Percentiles rank a stretch among this genome's conserved stretches.
These are phyloP conservation scores for Eurystomus gularis DNA, from an alignment of 2,113 vertebrate species.

Conservation along the genomic window DNA sequence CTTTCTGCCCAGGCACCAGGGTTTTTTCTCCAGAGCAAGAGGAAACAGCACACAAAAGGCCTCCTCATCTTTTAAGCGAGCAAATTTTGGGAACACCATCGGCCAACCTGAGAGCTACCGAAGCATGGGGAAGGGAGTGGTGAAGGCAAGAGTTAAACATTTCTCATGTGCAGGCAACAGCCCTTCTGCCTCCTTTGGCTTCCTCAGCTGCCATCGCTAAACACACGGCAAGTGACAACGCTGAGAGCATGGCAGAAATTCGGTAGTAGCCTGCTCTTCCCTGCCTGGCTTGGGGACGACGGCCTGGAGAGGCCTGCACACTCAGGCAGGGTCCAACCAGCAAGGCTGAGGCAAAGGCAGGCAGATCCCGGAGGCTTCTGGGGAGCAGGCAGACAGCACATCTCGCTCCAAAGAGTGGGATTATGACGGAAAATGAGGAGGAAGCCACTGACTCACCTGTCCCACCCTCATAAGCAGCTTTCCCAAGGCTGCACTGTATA, in stretches of 20 bases:
- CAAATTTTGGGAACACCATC: neutral
- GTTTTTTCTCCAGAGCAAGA: neutral
- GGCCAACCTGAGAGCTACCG: neutral
- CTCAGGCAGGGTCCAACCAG: neutral
- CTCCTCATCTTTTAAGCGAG: neutral
- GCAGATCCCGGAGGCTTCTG: neutral
- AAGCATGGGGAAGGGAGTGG: fast-evolving
- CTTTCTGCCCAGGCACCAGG: neutral
- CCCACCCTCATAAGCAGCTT: neutral
- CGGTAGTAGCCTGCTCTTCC: neutral
- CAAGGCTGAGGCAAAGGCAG: neutral
- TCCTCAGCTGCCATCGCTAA: neutral
- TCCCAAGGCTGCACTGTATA: neutral
- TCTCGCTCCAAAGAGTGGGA: neutral
- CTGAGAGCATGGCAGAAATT: neutral
- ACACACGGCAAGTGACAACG: neutral
- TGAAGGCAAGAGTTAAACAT: neutral
- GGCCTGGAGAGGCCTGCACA: neutral
- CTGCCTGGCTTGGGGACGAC: fast-evolving
- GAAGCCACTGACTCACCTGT: constrained; percentile 22
- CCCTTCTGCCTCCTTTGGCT: neutral
- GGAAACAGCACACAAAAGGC: neutral
- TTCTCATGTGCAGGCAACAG: neutral
- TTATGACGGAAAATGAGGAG: neutral
- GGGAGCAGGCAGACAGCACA: neutral